Percentiles rank a stretch among this genome's conserved stretches.
Evolutionary conservation across 1,140 invertebrate genomes (phyloP).

Genomic region (Caligus rogercresseyi): DNA sequence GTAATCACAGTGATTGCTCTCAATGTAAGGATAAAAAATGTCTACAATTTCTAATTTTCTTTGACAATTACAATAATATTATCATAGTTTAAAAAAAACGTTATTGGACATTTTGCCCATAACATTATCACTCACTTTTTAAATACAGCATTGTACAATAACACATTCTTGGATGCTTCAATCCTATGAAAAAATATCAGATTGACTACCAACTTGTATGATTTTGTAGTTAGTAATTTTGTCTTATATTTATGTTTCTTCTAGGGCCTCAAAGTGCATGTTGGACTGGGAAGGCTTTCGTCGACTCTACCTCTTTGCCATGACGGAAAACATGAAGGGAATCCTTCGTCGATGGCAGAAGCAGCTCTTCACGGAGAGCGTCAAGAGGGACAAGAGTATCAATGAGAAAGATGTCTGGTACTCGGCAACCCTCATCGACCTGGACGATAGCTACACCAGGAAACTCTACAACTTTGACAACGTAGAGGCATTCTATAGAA

Average conservation of each 20-base stretch:
- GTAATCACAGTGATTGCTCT: too few relatives aligned
- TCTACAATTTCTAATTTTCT: too few relatives aligned
- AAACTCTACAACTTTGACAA: constrained; percentile 53
- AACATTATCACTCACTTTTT: too few relatives aligned
- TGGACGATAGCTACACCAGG: constrained; percentile 73
- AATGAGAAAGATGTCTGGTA: constrained; percentile 60
- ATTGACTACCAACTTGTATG: not conserved
- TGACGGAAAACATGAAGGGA: constrained; percentile 74
- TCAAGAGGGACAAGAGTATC: constrained; percentile 43
- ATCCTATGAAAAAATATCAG: not conserved
- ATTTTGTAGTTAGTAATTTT: constrained; percentile 12
- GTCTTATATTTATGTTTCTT: constrained; percentile 25
- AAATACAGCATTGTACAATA: too few relatives aligned
- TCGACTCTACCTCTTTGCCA: constrained; percentile 69
- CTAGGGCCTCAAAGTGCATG: constrained; percentile 52
- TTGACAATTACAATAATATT: too few relatives aligned
- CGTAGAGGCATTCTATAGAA: constrained; percentile 56
- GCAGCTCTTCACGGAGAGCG: constrained; percentile 50
- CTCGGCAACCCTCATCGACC: constrained; percentile 59
- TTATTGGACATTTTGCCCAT: too few relatives aligned
- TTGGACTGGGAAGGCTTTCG: constrained; percentile 70
- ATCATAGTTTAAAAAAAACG: too few relatives aligned
- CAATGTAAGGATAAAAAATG: too few relatives aligned
- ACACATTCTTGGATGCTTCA: too few relatives aligned
- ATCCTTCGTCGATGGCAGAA: constrained; percentile 59